Evolutionary conservation across 2,797 vertebrate genomes (phyloP), one percentile per base, ranked within the genome.

Genomic region (Pachyuromys duprasi): DNA sequence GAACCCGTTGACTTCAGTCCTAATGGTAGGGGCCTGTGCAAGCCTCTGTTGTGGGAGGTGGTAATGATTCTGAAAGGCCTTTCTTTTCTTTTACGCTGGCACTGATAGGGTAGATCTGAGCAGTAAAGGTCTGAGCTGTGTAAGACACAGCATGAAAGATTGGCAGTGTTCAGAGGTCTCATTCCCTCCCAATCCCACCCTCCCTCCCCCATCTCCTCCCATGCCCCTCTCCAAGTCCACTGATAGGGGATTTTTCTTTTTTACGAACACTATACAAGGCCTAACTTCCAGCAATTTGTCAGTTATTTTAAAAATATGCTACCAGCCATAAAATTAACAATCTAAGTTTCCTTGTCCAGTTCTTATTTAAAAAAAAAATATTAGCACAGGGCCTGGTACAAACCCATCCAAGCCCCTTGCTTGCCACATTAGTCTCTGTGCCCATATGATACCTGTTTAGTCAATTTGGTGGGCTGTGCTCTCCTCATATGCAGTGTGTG

Each of bases 291-390:
- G n/a, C 33, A 65, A 74, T 65, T 86, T 89, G 17, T 60, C 70
- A 62, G 17, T 84, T 91, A 86, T 24, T 62, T 57, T 0, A 53
- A 93, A 92, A 92, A 75, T 42, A 83, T 79, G 20, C 67, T 82
- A 57, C 62, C 69, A 89, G 45, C 9, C 45, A 20, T 45, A 15
- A 13, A 76, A 17, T 86, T 84, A 93, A 55, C 17, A 1, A 67
- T 33, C 55, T 80, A 81, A 45, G 8, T 89, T 80, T 88, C 17
- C 79, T 22, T 55, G 28, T 90, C 22, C 55, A 72, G n/a, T 90
- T 76, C 65, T 93, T 79, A 5, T 79, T 88, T 86, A 3, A 88
- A 67, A 89, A 89, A 49, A 83, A 39, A 45, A 63, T 31, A 17
- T 86, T 80, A 83, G 69, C 72, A 75, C 5, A 26, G 24, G 24